Base-by-base conservation (phyloP, 2,797 vertebrate genomes). In the Cygnus olor region DNA sequence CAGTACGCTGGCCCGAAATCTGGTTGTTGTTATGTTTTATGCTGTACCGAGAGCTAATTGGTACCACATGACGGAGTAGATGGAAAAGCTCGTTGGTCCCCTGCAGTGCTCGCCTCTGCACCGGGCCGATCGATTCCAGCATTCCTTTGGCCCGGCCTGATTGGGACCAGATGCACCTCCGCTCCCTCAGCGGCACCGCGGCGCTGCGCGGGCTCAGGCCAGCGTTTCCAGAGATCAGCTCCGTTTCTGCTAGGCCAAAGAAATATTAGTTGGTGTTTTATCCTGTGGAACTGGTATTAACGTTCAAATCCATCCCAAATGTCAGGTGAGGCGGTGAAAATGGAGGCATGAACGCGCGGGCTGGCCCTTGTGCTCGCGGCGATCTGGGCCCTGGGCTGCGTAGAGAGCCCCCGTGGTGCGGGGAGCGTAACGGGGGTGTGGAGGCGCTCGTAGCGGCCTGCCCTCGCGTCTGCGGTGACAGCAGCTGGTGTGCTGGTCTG, bases 91-190 rank as follows among this genome's bases (percentile, higher is more conserved):
- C 88, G 54, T 2, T 38, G 96, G 92, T 96, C 96, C 96, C 98
- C 97, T 97, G 97, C 96, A 96, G 96, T 47, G 96, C 90, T 96
- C 91, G 87, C 95, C 97, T 97, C 96, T 97, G 95, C 89, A 95
- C 95, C 21, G 78, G 95, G 91, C 97, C 96, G 97, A 94, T 94
- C 84, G 90, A 96, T 98, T 96, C 97, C 96, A 97, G 94, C 96
- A 95, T 97, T 92, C 95, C 92, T 61, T 28, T 79, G 95, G 97
- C 97, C 97, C 96, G 81, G 42, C 13, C 71, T 98, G 97, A 98
- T 98, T 97, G 93, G 95, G 95, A 98, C 95, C 98, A 98, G 95
- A 97, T 98, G 98, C 92, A 85, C 60, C 95, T 89, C 66, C 66
- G 90, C 73, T 90, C 91, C 95, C 86, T 91, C 89, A 14, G 38